phyloP scores from a whole-genome alignment of 2,888 invertebrate species.

The Anoncus sp. region DNA sequence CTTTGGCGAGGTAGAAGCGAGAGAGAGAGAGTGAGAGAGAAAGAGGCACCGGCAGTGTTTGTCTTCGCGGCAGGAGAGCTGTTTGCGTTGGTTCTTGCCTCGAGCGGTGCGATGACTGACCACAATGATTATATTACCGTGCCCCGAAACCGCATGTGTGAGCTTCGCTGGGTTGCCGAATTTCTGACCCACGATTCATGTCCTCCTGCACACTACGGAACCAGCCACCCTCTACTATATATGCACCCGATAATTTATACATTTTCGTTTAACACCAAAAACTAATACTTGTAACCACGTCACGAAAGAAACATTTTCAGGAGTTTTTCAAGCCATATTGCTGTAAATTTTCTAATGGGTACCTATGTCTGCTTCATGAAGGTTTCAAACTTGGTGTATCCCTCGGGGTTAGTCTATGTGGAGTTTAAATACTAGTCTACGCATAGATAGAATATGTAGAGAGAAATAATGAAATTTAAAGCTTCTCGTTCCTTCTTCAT shows the following conservation, averaged over 20 bases:
- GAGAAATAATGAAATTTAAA: slow-evolving; percentile 29
- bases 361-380: too few relatives aligned
- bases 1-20: slow-evolving; percentile 18
- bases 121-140: slow-evolving; percentile 55
- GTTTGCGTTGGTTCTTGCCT: slow-evolving; percentile 51
- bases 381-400: not conserved
- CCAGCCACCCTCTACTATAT: not conserved
- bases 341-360: too few relatives aligned
- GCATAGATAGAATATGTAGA: slow-evolving; percentile 3
- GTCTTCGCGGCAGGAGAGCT: slow-evolving; percentile 51
- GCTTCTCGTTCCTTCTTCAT: slow-evolving; percentile 13
- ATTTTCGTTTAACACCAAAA: slow-evolving; percentile 7
- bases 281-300: not conserved
- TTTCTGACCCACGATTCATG: slow-evolving; percentile 18
- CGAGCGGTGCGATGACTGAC: slow-evolving; percentile 55
- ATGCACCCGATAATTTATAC: slow-evolving; percentile 14
- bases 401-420: not conserved
- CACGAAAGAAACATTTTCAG: too few relatives aligned
- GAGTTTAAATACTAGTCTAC: not conserved
- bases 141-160: slow-evolving; percentile 27
- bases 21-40: slow-evolving; percentile 11
- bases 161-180: slow-evolving; percentile 20
- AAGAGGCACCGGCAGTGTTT: slow-evolving; percentile 38
- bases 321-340: too few relatives aligned
- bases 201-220: not conserved